Evolutionary conservation across 2,888 invertebrate species (phyloP), one percentile per base, ranked within the genome.

Genomic region (Dolomedes plantarius): DNA sequence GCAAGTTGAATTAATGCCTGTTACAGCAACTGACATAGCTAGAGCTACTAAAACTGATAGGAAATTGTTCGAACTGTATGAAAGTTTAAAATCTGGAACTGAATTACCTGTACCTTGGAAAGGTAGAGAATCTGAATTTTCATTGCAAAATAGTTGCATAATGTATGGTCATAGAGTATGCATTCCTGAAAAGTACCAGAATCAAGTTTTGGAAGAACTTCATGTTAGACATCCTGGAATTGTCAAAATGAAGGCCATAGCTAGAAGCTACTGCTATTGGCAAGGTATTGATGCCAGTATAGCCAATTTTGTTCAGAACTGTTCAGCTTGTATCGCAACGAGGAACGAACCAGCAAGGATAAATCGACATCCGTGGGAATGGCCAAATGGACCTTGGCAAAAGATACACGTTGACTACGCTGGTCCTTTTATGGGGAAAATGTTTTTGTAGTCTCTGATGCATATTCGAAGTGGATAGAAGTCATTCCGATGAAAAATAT

Each of bases 401-500:
- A 67, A 76, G 46, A 67, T 76, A 46, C 76, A 76, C 32, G 67
- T 67, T 39, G 76, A 76, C 32, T 67, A 76, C 39, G 76, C 76
- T 46, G 76, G 68, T 67, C 76, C 76, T 31, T 76, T 67, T 67
- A 64, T 74, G 74, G 76, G 67, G 28, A 75, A 75, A 41, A 41
- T 64, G 64, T 65, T 75, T 65, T 75, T 28, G 41, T 75, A 39
- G 41, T 75, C 41, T 64, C 41, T 41, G 65, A 75, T 65, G 64
- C 75, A 39, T 75, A 75, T 75, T 75, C 75, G 62, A 75, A 75
- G 41, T 75, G 65, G 75, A 65, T 81, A 39, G 81, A 81, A 73
- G 81, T 71, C 36, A 74, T 81, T 19, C 62, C 71, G 39, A 65
- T 68, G 41, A 65, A 73, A 39, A 39, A 64, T 50, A 73, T 68